phyloP scores from a whole-genome alignment of 2,888 invertebrate species.

The Limenitis camilla region DNA sequence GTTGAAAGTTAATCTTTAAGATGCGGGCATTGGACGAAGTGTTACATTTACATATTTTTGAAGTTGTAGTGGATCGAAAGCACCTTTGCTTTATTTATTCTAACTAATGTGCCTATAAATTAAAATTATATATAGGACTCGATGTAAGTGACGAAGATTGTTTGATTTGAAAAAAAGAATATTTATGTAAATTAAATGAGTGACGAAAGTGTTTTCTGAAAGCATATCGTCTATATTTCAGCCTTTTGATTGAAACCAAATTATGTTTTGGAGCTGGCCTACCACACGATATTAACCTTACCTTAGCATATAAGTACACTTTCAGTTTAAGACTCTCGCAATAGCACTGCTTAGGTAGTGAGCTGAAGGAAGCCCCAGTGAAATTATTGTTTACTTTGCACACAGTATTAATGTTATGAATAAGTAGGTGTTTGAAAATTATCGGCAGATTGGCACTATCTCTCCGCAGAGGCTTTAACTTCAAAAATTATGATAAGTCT shows the following conservation, averaged over 20 bases:
- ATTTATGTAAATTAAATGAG: constrained; percentile 15
- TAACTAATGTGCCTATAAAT: constrained; percentile 74
- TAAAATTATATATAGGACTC: constrained; percentile 67
- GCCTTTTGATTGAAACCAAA: constrained; percentile 34
- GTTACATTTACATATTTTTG: constrained; percentile 54
- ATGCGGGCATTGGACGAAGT: constrained; percentile 66
- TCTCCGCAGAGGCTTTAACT: constrained; percentile 57
- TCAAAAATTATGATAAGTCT: constrained; percentile 48
- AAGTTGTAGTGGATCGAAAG: constrained; percentile 68
- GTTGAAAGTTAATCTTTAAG: constrained; percentile 56
- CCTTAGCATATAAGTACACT: constrained; percentile 44
- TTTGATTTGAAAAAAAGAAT: constrained; percentile 49
- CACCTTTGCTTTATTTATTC: constrained; percentile 68
- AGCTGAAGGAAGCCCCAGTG: constrained; percentile 46
- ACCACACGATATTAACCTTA: constrained; percentile 50
- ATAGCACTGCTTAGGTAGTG: constrained; percentile 39
- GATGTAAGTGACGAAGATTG: constrained; percentile 62
- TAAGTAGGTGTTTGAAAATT: constrained; percentile 60
- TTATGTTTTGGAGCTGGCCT: constrained; percentile 49
- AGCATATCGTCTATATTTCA: constrained; percentile 36
- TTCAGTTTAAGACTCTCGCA: constrained; percentile 48
- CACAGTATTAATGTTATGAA: constrained; percentile 64
- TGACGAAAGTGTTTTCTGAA: constrained; percentile 38
- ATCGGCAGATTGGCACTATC: constrained; percentile 53
- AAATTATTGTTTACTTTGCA: constrained; percentile 62